Base-by-base conservation (phyloP, 2,888 invertebrate species). In the Parnassius smintheus region DNA sequence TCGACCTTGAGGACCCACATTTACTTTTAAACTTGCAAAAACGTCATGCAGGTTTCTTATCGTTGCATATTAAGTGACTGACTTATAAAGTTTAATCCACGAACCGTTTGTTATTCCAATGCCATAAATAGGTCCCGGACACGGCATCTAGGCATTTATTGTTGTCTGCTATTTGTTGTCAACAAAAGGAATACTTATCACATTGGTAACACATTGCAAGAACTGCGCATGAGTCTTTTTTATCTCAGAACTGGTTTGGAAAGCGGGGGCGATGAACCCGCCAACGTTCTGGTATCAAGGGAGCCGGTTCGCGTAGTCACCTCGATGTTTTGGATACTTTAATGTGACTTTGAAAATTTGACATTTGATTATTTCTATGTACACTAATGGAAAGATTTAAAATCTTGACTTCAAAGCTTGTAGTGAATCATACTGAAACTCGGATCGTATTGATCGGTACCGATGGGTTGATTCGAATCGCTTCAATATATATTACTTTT, bases 211-310 rank as follows among this genome's bases (percentile, higher is more conserved):
- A 68, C 73, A 67, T 67, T 73, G 75, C 73, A 73, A 62, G 55
- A 56, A 64, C 35, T 45, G 70, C 75, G 75, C 77, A 73, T 74
- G 75, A 77, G 79, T 75, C 76, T 49, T 58, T 50, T 81, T 82
- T 81, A 82, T 81, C 80, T 76, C 80, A 75, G 78, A 85, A 88
- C 88, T 72, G 80, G 89, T 88, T 89, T 88, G 80, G 88, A 89
- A 89, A 88, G 89, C 82, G 81, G 78, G 83, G 85, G 78, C 85
- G 78, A 73, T 77, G 87, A 84, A 80, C 86, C 79, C 77, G 76
- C 75, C 77, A 78, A 80, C 81, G 78, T 77, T 79, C 79, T 74
- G 77, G 81, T 83, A 84, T 83, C 81, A 54, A 57, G 74, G 72
- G 70, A 81, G 82, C 78, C 76, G 78, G 79, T 78, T 79, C 64